Base-by-base conservation (phyloP, 53 echinoderm and acorn worm species). In the Hippasteria phrygiana region DNA sequence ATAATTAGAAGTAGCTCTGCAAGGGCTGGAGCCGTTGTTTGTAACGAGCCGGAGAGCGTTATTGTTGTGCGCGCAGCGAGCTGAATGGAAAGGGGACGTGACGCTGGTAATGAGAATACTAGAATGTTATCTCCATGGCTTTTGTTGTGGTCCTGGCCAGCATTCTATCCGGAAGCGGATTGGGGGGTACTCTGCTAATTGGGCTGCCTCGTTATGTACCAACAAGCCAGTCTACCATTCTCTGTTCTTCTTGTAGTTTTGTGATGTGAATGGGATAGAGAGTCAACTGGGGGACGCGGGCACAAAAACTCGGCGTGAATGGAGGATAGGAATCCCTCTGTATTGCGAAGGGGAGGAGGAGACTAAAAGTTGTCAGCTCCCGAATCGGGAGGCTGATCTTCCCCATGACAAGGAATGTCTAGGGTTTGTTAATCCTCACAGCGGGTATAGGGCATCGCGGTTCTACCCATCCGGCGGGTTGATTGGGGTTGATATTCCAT, bases 81-180 rank as follows among this genome's bases (percentile, higher is more conserved):
- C 85, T 85, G 85, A 85, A 85, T 85, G 39, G 85, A 37, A 34
- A 2, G 36, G 56, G 71, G 75, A 75, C 71, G 85, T 70, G 48
- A 85, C 24, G 85, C 34, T 38, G 71, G 71, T 85, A 85, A 85
- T 71, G 85, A 85, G 69, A 85, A 85, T 85, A 85, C 85, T 50
- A 22, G 71, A 69, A 85, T 85, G 85, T 85, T 53, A 85, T 85
- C 85, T 71, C 24, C 67, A 0, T 4, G 29, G 77, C 66, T 45
- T 82, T 82, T 82, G 82, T 82, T 82, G 82, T 82, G 82, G 82
- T 43, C 66, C 32, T 16, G 66, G 71, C 37, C 51, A 54, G 85
- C 71, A 70, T 85, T 85, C 13, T 22, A 41, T 50, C 71, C 85
- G 85, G 85, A 85, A 85, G 85, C 48, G 22, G 70, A 71, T 69